Base-by-base conservation (phyloP, 2,113 vertebrate genomes). In the Bos taurus region DNA sequence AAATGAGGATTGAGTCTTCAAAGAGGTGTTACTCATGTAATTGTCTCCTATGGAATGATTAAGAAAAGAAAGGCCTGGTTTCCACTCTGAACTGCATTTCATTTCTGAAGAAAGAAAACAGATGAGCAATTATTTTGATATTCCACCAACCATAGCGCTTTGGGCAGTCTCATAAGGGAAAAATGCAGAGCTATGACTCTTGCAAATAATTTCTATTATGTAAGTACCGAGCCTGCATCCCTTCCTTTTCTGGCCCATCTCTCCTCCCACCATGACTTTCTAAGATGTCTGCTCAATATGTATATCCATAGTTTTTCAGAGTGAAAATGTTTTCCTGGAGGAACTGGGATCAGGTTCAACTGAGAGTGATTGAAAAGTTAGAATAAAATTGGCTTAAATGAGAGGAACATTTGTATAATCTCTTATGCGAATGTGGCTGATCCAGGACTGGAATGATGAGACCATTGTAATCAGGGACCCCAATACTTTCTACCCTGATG, bases 91-190 rank as follows among this genome's bases (percentile, higher is more conserved):
- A 40, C 56, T 71, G n/a, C 14, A 4, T 71, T 90, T 87, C 67
- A 40, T 95, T 87, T 95, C 91, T 87, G 54, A 90, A 88, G 64
- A 83, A 92, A 92, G 17, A 57, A 78, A 92, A 64, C 26, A 50
- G 3, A 23, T 36, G n/a, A 86, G 48, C 30, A 92, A 40, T 74
- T 71, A 11, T 1, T 40, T 50, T 2, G 10, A 16, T 71, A 46
- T 17, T 50, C 23, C n/a, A 89, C 43, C 54, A 19, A 52, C 14
- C 14, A 2, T 1, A 89, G 28, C 36, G 14, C 56, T 46, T 4
- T 19, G 46, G 36, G n/a, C 11, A 48, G 10, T 26, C 16, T 56
- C 36, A 50, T 77, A 8, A 50, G 54, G 21, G 46, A 43, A 91
- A 88, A 90, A 64, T 19, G 40, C 10, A 83, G 6, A 54, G 7